phyloP scores from a whole-genome alignment of 2,113 vertebrate species.

The Grantiella picta region DNA sequence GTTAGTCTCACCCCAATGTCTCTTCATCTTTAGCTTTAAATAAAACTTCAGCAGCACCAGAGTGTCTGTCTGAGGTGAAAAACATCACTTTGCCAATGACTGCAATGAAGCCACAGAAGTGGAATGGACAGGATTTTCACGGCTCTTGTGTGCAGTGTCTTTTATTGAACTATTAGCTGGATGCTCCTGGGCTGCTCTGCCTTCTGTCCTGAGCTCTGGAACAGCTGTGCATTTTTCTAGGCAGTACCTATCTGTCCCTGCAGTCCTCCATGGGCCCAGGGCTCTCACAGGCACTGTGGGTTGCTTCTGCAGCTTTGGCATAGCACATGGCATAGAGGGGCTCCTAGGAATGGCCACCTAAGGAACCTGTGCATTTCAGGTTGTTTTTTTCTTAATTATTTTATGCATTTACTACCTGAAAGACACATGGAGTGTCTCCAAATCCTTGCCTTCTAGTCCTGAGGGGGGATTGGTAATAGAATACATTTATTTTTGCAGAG shows the following conservation, averaged over 20 bases:
- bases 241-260: not conserved
- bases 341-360: not conserved
- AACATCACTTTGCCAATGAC: not conserved
- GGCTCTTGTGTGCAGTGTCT: not conserved
- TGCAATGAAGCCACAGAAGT: not conserved
- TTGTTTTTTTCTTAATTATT: not conserved
- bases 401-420: not conserved
- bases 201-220: not conserved
- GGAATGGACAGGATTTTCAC: not conserved
- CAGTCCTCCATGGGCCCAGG: not conserved
- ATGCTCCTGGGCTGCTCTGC: not conserved
- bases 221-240: not conserved
- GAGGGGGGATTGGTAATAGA: not conserved
- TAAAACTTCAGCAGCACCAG: not conserved
- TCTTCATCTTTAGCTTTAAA: not conserved
- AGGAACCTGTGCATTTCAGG: not conserved
- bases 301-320: not conserved
- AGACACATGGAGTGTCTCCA: not conserved
- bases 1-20: not conserved
- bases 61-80: not conserved
- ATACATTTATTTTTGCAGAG: conserved; percentile 14
- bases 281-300: not conserved
- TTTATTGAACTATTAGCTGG: not conserved
- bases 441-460: not conserved
- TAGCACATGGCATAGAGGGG: no score